Evolutionary conservation across 2,888 invertebrate genomes (phyloP).

Genomic region (Hecatera dysodea): DNA sequence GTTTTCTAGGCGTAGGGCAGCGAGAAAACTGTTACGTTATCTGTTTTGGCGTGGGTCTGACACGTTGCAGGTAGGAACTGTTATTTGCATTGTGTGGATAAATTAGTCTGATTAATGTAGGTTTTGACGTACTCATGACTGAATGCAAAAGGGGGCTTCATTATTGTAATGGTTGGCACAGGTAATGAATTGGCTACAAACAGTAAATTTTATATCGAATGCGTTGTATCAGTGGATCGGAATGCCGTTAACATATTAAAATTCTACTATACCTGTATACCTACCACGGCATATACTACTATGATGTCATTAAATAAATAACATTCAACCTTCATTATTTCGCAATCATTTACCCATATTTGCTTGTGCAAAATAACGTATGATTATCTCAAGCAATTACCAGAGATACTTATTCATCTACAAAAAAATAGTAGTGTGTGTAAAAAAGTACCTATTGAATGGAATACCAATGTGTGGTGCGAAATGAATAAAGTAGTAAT

Average conservation of each 20-base stretch:
- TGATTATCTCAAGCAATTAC: slow-evolving; percentile 33
- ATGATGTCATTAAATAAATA: slow-evolving; percentile 72
- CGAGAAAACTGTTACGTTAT: slow-evolving; percentile 61
- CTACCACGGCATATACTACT: slow-evolving; percentile 21
- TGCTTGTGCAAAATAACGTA: slow-evolving; percentile 33
- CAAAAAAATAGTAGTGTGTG: slow-evolving; percentile 6
- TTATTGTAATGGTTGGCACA: not conserved
- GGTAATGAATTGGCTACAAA: not conserved
- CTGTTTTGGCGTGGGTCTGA: slow-evolving; percentile 42
- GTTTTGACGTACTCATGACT: slow-evolving; percentile 24
- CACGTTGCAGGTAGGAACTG: slow-evolving; percentile 28
- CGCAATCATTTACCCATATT: slow-evolving; percentile 38
- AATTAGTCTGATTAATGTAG: slow-evolving; percentile 20
- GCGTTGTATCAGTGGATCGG: slow-evolving; percentile 64
- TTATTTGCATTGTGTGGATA: slow-evolving; percentile 39
- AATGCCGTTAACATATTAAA: slow-evolving; percentile 69
- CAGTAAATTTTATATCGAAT: not conserved
- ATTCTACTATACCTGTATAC: slow-evolving; percentile 25
- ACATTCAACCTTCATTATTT: slow-evolving; percentile 32
- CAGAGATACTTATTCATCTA: not conserved
- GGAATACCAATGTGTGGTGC: slow-evolving; percentile 11
- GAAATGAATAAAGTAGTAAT: slow-evolving; percentile 26
- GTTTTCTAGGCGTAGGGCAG: slow-evolving; percentile 63
- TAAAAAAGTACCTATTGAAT: slow-evolving; percentile 10
- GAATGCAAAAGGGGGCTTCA: not conserved